Base-by-base conservation (phyloP, 2,888 invertebrate species). In the Proisotoma minuta region DNA sequence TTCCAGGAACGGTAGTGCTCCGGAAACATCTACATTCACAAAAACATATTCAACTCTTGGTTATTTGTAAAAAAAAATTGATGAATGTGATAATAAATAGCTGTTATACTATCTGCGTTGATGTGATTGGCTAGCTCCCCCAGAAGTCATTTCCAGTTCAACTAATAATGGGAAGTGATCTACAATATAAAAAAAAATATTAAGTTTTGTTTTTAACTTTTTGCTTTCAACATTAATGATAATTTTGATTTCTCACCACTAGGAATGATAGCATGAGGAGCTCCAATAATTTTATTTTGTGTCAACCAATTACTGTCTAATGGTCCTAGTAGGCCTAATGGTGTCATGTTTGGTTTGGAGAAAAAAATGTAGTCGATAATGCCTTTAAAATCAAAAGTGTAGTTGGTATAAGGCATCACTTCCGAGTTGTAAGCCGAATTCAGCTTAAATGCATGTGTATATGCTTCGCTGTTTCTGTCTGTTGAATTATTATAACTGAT, bases 291-390 rank as follows among this genome's bases (percentile, higher is more conserved):
- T 81, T 97, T 98, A 82, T 98, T 93, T 75, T 94, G 92, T 75
- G 87, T 85, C 79, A 92, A 84, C 95, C 95, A 96, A 68, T 92
- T 91, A 74, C 87, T 85, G 68, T 96, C 95, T 61, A 98, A 82
- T 1, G 97, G 94, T 1, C 99, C 99, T 59, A 99, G 82, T 59
- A 98, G 83, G 61, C 98, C 98, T 64, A 97, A 82, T 26, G 96
- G 91, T 75, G 89, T 90, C 90, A 99, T 92, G 77, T 91, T 89
- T 78, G 91, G 89, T 78, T 92, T 91, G 72, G 96, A 92, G 79
- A 92, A 96, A 84, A 99, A 98, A 79, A 99, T 96, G 84, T 99
- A 99, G 82, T 99, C 99, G 78, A 99, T 99, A 78, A 98, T 94
- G 75, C 98, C 99, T 81, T 98, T 96, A 82, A 99, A 99, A 80